These are phyloP conservation scores for Bacillus rossius DNA, from an alignment of 1,140 invertebrate genomes.

Conservation along the genomic window DNA sequence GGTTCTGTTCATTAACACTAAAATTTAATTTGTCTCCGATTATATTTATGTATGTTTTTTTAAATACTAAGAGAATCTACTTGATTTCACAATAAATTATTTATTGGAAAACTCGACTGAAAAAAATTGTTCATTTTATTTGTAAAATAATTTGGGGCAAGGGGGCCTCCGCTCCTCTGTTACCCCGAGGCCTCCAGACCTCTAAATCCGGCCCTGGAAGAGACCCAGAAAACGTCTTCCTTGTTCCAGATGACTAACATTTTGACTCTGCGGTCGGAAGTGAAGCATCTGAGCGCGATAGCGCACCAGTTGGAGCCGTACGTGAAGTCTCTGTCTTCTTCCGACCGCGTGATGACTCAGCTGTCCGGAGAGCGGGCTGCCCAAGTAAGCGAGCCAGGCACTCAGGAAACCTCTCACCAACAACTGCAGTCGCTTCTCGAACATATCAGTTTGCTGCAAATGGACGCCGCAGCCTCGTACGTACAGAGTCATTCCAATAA, in stretches of 20 bases:
- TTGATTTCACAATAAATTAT: too few relatives aligned
- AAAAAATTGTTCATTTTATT: too few relatives aligned
- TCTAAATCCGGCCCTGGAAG: too few relatives aligned
- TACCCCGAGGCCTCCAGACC: too few relatives aligned
- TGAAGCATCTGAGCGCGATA: constrained; percentile 56
- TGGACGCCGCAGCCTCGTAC: constrained; percentile 14
- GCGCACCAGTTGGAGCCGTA: constrained; percentile 59
- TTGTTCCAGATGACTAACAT: constrained; percentile 58
- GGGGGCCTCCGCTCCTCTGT: too few relatives aligned
- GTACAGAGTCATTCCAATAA: not conserved
- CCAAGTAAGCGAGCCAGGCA: not conserved
- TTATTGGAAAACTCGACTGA: too few relatives aligned
- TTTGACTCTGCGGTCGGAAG: constrained; percentile 54
- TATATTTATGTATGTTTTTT: too few relatives aligned
- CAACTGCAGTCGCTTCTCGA: constrained; percentile 48
- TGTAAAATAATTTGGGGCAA: too few relatives aligned
- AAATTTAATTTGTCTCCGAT: too few relatives aligned
- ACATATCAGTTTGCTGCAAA: constrained; percentile 47
- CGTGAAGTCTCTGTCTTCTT: constrained; percentile 50
- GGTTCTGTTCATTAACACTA: too few relatives aligned
- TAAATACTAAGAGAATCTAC: too few relatives aligned
- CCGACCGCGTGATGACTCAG: constrained; percentile 7
- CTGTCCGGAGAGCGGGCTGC: not conserved
- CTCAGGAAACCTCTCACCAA: constrained; percentile 8
- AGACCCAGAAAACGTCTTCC: too few relatives aligned